A percentile compares a stretch with the other conserved stretches of the same genome.
Evolutionary conservation across 1,140 invertebrate species (phyloP).

Genomic region (Eumaeus atala): DNA sequence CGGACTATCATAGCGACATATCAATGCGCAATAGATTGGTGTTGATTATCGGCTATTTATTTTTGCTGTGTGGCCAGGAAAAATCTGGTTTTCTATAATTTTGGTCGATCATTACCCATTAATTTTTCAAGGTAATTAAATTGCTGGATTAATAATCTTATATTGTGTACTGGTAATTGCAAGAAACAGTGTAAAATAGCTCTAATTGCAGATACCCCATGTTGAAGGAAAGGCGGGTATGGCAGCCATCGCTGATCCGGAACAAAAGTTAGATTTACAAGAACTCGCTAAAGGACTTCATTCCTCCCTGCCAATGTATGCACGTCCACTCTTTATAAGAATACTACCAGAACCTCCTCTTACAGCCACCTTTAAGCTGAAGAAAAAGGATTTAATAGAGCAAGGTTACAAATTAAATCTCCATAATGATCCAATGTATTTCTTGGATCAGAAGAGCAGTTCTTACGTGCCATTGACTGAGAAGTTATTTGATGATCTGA

Average conservation of each 20-base stretch:
- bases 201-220: constrained; percentile 78
- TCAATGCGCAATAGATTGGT: no score
- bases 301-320: constrained; percentile 85
- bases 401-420: constrained; percentile 83
- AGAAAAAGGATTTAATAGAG: constrained; percentile 86
- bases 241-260: constrained; percentile 91
- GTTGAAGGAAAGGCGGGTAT: constrained; percentile 96
- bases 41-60: no score
- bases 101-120: no score
- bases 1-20: no score
- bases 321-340: constrained; percentile 92
- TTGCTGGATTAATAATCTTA: no score
- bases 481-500: constrained; percentile 80
- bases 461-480: constrained; percentile 80
- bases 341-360: constrained; percentile 85
- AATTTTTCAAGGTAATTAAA: no score
- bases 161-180: no score
- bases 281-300: constrained; percentile 79
- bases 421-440: constrained; percentile 83
- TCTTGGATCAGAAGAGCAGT: constrained; percentile 78
- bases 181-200: background rate
- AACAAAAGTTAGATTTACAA: constrained; percentile 79
- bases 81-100: no score
- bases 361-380: constrained; percentile 94
- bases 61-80: no score